Evolutionary conservation across 1,140 invertebrate genomes (phyloP).

Genomic region (Plectrocnemia conspersa): DNA sequence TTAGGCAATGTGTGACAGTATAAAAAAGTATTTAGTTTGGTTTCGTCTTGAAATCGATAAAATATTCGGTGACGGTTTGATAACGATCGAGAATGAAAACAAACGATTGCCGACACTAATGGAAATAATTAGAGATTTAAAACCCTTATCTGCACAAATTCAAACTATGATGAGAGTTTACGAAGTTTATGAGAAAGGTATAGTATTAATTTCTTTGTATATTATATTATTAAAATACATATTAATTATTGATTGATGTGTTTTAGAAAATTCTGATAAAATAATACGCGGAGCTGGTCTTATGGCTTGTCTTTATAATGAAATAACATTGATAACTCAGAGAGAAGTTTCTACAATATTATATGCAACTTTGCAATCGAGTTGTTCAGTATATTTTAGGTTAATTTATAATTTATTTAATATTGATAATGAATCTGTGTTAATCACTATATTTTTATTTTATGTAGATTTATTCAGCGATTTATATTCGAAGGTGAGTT

Average conservation of each 20-base stretch:
- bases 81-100: constrained; percentile 35
- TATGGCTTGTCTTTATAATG: constrained; percentile 56
- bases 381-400: constrained; percentile 60
- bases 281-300: constrained; percentile 51
- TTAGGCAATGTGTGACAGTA: constrained; percentile 53
- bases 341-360: constrained; percentile 50
- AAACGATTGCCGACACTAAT: constrained; percentile 48
- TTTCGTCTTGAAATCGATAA: constrained; percentile 52
- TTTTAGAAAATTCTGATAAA: constrained; percentile 38
- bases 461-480: constrained; percentile 55
- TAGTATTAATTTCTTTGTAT: constrained; percentile 1
- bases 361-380: constrained; percentile 54
- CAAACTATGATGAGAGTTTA: constrained; percentile 55
- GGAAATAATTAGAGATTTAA: constrained; percentile 47
- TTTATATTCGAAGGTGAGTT: constrained; percentile 61
- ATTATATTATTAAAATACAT: neutral
- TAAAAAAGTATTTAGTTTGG: constrained; percentile 53
- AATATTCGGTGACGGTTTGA: constrained; percentile 46
- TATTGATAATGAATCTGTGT: neutral
- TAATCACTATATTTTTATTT: constrained; percentile 23
- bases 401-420: constrained; percentile 34
- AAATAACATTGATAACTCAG: constrained; percentile 55
- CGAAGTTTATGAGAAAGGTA: constrained; percentile 44
- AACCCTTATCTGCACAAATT: constrained; percentile 51
- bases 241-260: constrained; percentile 14